A percentile compares a stretch with the other conserved stretches of the same genome.
phyloP scores from a whole-genome alignment of 2,113 vertebrate genomes.

The Andinoacara biseriatus region DNA sequence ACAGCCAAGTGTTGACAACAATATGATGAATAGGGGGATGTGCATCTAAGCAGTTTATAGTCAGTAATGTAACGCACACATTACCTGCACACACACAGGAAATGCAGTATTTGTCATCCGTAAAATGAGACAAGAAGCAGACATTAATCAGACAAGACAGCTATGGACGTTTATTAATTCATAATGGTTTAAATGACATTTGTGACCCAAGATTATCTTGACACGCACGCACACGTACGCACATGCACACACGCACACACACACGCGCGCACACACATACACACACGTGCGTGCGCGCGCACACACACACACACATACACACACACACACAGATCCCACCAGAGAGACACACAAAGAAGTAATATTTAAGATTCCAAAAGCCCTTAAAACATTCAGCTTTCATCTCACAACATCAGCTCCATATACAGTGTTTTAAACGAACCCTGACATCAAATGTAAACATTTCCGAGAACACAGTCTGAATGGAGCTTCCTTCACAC shows the following conservation, averaged over 20 bases:
- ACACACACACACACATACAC: conserved; percentile 46
- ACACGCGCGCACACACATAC: too few species aligned
- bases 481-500: conserved; percentile 33
- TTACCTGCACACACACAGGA: conserved; percentile 7
- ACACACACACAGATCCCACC: conserved; percentile 66
- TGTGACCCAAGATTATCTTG: conserved; percentile 66
- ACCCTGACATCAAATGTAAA: conserved; percentile 69
- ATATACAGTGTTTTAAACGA: conserved; percentile 35
- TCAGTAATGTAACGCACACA: conserved; percentile 50
- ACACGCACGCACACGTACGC: conserved; percentile 23
- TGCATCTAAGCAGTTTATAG: conserved; percentile 63
- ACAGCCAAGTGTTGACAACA: conserved; percentile 52
- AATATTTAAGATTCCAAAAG: conserved; percentile 56
- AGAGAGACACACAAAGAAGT: conserved; percentile 73
- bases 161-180: conserved; percentile 79
- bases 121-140: neutral
- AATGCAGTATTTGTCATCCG: neutral
- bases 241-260: too few species aligned
- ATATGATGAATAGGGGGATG: conserved; percentile 42
- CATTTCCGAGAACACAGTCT: conserved; percentile 47
- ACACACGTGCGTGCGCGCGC: neutral
- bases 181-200: conserved; percentile 74
- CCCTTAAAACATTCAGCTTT: conserved; percentile 70
- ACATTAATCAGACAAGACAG: conserved; percentile 52
- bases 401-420: conserved; percentile 49